Conservation (phyloP, 2,888 invertebrate species). For the Xestia sexstrigata region DNA sequence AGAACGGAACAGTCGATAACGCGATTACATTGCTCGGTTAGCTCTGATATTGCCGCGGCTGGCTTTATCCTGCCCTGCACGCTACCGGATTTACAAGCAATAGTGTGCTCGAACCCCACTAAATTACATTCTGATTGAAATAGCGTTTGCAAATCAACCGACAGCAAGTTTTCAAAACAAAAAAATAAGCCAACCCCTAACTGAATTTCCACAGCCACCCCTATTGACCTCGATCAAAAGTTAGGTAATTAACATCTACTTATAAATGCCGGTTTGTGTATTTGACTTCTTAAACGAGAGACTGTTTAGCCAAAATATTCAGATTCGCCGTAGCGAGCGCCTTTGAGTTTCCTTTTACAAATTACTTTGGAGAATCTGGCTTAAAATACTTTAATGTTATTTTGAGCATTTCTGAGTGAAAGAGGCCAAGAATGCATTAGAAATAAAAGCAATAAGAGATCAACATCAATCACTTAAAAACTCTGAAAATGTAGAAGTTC, state of each 20-base stretch:
- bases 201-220: conserved; percentile 38
- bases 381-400: conserved; percentile 57
- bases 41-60: conserved; percentile 41
- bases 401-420: conserved; percentile 39
- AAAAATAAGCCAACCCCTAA: conserved; percentile 30
- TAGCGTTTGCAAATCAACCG: conserved; percentile 38
- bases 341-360: conserved; percentile 55
- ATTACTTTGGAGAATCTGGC: conserved; percentile 38
- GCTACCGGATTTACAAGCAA: conserved; percentile 31
- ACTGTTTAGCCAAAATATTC: conserved; percentile 48
- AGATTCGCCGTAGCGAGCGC: conserved; percentile 30
- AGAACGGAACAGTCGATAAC: conserved; percentile 65
- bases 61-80: conserved; percentile 33
- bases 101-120: conserved; percentile 24
- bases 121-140: conserved; percentile 57
- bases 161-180: conserved; percentile 33
- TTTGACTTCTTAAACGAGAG: conserved; percentile 52
- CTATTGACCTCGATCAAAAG: conserved; percentile 55
- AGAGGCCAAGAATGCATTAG: conserved; percentile 49
- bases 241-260: conserved; percentile 57
- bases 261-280: conserved; percentile 43
- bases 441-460: conserved; percentile 65
- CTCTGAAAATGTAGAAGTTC: conserved; percentile 69
- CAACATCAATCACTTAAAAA: conserved; percentile 70
- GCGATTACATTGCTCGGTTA: conserved; percentile 59